A percentile compares a stretch with the other conserved stretches of the same genome.
These are phyloP conservation scores for Colaptes auratus DNA, from an alignment of 2,113 vertebrate species.

Conservation along the genomic window DNA sequence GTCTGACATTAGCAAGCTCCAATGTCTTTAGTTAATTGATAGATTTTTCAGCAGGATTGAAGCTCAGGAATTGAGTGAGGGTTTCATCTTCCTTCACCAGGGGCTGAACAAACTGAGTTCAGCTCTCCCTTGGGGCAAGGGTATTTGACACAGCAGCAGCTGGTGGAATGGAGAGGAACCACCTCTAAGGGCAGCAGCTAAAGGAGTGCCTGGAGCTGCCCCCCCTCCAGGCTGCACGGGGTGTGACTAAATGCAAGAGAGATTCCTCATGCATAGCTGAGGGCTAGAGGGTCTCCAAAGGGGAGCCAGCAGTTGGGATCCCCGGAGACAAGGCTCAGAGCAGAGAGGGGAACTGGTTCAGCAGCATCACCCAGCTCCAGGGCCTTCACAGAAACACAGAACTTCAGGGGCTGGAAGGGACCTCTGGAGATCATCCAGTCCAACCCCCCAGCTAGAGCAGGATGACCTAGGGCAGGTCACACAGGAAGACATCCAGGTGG, in stretches of 20 bases:
- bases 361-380: neutral
- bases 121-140: neutral
- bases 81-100: neutral
- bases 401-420: too few relatives aligned
- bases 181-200: neutral
- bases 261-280: neutral
- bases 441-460: too few relatives aligned
- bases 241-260: neutral
- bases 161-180: neutral
- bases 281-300: neutral
- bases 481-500: too few relatives aligned
- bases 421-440: too few relatives aligned
- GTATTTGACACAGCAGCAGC: neutral
- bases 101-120: neutral
- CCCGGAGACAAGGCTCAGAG: neutral
- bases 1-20: conserved; percentile 39
- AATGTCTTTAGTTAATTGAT: conserved; percentile 47
- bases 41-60: neutral
- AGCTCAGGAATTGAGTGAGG: neutral
- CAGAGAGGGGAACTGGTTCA: too few relatives aligned
- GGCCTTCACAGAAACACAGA: neutral
- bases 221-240: neutral
- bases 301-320: fast-evolving
- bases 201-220: neutral
- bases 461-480: too few relatives aligned